Evolutionary conservation across 1,140 invertebrate species (phyloP).

Genomic region (Epicauta chinensis): DNA sequence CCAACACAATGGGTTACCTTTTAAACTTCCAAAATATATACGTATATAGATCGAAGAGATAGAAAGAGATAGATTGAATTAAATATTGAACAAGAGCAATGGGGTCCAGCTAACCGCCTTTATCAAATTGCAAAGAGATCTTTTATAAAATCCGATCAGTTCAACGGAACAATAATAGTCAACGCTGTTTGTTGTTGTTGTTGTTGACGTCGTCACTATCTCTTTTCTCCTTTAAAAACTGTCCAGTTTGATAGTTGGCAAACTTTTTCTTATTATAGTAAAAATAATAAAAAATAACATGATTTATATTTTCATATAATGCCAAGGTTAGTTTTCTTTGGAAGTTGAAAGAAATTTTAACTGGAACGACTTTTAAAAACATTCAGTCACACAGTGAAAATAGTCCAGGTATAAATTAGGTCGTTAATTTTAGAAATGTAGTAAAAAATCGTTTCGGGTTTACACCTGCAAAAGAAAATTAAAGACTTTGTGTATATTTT

Average conservation of each 20-base stretch:
- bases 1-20: constrained; percentile 13
- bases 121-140: constrained; percentile 30
- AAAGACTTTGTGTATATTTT: constrained; percentile 1
- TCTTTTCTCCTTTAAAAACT: no score
- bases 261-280: no score
- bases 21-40: not conserved
- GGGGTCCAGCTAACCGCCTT: constrained; percentile 28
- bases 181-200: no score
- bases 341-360: no score
- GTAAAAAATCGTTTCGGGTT: constrained; percentile 4
- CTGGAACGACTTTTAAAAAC: no score
- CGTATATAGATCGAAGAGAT: not conserved
- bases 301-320: no score
- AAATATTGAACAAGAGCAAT: constrained; percentile 26
- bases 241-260: no score
- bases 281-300: no score
- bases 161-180: constrained; percentile 12
- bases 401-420: constrained; percentile 8
- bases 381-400: not conserved
- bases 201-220: no score
- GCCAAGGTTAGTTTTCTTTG: no score
- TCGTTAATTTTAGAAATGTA: constrained; percentile 7
- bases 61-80: constrained; percentile 10
- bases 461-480: constrained; percentile 8
- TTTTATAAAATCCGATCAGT: constrained; percentile 33